phyloP scores from a whole-genome alignment of 2,113 vertebrate genomes.

The Geococcyx californianus region DNA sequence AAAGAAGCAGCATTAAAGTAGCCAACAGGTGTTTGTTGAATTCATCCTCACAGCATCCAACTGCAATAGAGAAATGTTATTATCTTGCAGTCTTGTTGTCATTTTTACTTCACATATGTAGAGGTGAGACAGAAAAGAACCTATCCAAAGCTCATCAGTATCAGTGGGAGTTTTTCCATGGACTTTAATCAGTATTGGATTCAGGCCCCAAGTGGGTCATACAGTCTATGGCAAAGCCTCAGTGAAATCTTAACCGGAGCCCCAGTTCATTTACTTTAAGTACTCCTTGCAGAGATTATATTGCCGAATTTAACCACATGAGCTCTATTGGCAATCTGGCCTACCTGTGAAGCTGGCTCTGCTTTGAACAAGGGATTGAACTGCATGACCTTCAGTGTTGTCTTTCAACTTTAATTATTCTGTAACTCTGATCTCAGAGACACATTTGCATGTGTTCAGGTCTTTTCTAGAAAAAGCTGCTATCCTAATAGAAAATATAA shows the following conservation, averaged over 20 bases:
- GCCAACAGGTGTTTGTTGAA: not conserved
- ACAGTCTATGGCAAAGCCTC: constrained; percentile 20
- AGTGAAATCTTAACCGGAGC: constrained; percentile 36
- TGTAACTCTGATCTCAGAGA: not conserved
- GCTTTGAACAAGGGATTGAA: not conserved
- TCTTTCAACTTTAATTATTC: constrained; percentile 13
- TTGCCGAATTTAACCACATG: constrained; percentile 16
- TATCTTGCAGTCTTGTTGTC: not conserved
- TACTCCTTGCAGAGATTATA: constrained; percentile 14
- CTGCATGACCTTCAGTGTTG: constrained; percentile 8
- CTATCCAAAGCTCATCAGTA: not conserved
- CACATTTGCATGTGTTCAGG: not conserved
- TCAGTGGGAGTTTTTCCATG: not conserved
- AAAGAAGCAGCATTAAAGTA: constrained; percentile 24
- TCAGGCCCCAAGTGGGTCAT: not conserved
- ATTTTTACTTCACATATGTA: not conserved
- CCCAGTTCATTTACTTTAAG: constrained; percentile 55
- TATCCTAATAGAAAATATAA: not conserved
- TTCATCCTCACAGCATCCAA: not conserved
- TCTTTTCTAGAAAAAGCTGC: not conserved
- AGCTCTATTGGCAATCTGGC: not conserved
- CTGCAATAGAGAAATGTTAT: not conserved
- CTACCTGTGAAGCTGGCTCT: not conserved
- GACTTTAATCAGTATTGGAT: not conserved
- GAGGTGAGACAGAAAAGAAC: not conserved